A percentile compares a stretch with the other conserved stretches of the same genome.
These are phyloP conservation scores for Prochilodus magdalenae DNA, from an alignment of 2,113 vertebrate genomes.

Conservation along the genomic window DNA sequence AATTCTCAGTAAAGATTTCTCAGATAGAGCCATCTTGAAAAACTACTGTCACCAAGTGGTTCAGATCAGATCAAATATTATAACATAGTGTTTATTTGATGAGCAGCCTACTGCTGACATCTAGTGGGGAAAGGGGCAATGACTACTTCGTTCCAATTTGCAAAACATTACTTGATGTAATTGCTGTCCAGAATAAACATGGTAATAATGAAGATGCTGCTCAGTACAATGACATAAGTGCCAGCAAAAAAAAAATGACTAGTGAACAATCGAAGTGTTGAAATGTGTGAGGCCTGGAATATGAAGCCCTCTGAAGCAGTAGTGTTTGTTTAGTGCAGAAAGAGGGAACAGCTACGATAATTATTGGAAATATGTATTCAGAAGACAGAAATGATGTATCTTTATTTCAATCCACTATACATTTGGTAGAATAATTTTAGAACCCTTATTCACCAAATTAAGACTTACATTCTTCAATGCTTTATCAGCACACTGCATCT, in stretches of 20 bases:
- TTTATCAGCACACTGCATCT: too few relatives aligned
- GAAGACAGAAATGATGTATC: too few relatives aligned
- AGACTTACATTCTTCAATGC: too few relatives aligned
- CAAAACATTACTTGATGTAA: too few relatives aligned
- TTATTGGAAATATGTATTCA: too few relatives aligned
- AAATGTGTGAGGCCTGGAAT: background rate
- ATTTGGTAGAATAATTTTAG: too few relatives aligned
- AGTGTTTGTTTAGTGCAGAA: too few relatives aligned
- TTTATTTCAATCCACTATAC: too few relatives aligned
- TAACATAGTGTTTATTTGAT: background rate
- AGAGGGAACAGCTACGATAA: too few relatives aligned
- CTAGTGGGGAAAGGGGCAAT: slow-evolving; percentile 68
- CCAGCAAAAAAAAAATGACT: background rate
- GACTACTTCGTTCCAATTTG: slow-evolving; percentile 35
- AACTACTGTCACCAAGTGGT: background rate
- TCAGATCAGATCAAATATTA: background rate
- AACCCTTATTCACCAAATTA: too few relatives aligned
- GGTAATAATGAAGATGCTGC: background rate
- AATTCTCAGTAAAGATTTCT: background rate
- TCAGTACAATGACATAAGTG: background rate
- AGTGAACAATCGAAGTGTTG: background rate
- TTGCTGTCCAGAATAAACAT: background rate
- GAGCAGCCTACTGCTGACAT: slow-evolving; percentile 65
- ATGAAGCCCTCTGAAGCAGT: background rate
- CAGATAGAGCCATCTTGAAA: background rate